phyloP scores from a whole-genome alignment of 30 jellyfish, hydroid and myxozoan species.

The Turritopsis rubra region DNA sequence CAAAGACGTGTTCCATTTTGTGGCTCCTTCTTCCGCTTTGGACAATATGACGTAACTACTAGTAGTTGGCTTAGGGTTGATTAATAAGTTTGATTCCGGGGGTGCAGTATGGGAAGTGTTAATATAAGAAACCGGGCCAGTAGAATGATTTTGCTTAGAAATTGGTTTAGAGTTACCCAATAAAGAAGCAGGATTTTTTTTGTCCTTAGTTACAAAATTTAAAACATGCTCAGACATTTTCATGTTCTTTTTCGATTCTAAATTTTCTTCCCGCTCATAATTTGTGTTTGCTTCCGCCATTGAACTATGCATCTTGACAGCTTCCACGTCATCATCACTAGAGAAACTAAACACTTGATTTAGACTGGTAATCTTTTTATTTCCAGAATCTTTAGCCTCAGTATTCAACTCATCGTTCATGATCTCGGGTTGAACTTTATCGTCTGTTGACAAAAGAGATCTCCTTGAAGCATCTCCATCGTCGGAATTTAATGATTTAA shows the following conservation, averaged over 20 bases:
- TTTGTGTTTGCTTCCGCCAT: background rate
- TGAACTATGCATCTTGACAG: slow-evolving; percentile 1
- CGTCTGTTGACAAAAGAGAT: background rate
- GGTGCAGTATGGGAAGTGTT: background rate
- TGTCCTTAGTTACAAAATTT: background rate
- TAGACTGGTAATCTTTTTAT: background rate
- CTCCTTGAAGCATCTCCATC: background rate
- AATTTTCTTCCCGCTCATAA: background rate
- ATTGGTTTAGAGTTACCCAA: slow-evolving; percentile 11
- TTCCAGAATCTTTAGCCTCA: background rate
- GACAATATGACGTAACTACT: background rate
- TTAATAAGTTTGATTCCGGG: background rate
- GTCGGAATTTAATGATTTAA: background rate
- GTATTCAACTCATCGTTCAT: background rate
- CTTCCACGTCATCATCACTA: slow-evolving; percentile 14
- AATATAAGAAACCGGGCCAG: background rate
- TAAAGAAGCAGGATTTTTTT: background rate
- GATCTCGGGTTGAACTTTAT: background rate
- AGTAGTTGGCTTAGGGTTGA: background rate
- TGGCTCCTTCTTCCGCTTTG: background rate
- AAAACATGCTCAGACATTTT: slow-evolving; percentile 5
- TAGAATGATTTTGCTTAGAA: background rate
- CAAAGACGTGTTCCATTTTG: background rate
- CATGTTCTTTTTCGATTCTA: background rate
- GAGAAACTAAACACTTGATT: background rate